Evolutionary conservation across 2,797 vertebrate genomes (phyloP).

Genomic region (Microctenopoma steveboyesi): DNA sequence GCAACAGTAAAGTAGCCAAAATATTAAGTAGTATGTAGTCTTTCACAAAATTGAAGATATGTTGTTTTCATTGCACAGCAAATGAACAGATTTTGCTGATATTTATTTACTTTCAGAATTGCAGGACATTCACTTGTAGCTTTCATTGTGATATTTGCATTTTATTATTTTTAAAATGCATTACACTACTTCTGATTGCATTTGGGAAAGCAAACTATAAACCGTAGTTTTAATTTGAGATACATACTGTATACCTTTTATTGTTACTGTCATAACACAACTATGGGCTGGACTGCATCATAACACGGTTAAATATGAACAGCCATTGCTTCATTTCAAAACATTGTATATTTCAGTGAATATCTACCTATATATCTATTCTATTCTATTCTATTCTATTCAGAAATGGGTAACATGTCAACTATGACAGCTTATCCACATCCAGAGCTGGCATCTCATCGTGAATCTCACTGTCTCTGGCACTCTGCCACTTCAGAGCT

Average conservation of each 20-base stretch:
- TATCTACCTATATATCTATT: background rate
- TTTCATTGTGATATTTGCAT: too few relatives aligned
- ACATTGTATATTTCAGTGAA: background rate
- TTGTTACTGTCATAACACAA: background rate
- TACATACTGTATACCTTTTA: background rate
- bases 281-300: background rate
- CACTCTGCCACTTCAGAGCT: constrained; percentile 11
- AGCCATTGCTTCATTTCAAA: background rate
- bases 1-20: too few relatives aligned
- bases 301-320: background rate
- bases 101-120: too few relatives aligned
- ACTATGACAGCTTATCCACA: constrained; percentile 15
- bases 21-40: too few relatives aligned
- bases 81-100: too few relatives aligned
- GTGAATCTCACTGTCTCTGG: constrained; percentile 12
- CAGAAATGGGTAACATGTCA: background rate
- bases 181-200: background rate
- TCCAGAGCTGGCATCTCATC: constrained; percentile 1
- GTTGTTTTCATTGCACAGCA: too few relatives aligned
- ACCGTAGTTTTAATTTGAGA: too few relatives aligned
- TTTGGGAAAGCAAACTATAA: background rate
- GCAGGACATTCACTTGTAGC: too few relatives aligned
- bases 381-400: too few relatives aligned
- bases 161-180: background rate
- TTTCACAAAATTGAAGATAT: too few relatives aligned